These are phyloP conservation scores for Telmatochromis sp. DNA, from an alignment of 2,113 vertebrate species.

Conservation along the genomic window DNA sequence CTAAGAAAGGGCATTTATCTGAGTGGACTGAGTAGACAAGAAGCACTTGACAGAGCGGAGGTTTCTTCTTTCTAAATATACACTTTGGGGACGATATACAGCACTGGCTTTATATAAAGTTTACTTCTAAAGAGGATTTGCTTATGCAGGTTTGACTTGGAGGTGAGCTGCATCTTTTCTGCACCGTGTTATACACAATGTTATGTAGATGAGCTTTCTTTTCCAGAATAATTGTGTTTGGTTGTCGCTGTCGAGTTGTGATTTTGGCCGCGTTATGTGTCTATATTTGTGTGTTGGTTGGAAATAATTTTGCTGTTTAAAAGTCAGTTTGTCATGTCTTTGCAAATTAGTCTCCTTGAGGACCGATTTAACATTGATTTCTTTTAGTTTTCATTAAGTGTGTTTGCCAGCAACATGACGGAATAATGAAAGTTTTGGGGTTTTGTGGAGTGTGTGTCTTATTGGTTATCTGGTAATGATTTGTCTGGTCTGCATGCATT, in stretches of 20 bases:
- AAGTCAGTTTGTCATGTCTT: not conserved
- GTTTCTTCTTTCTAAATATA: not conserved
- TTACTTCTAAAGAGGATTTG: not conserved
- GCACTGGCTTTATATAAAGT: not conserved
- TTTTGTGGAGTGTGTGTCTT: not conserved
- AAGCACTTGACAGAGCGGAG: not conserved
- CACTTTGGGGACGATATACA: not conserved
- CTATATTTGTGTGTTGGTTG: not conserved
- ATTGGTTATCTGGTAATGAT: not conserved
- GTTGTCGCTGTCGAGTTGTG: not conserved
- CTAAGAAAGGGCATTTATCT: not conserved
- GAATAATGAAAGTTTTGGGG: not conserved
- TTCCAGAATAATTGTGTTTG: not conserved
- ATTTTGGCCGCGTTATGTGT: not conserved
- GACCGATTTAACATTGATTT: not conserved
- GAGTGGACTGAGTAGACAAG: not conserved
- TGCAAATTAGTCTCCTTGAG: not conserved
- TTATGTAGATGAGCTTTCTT: not conserved
- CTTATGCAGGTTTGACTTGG: not conserved
- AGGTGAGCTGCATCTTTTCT: slow-evolving; percentile 6
- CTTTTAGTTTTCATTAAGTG: not conserved
- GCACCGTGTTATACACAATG: not conserved
- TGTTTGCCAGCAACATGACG: not conserved
- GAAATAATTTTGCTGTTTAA: not conserved
- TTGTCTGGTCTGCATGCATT: not conserved